A percentile compares a stretch with the other conserved stretches of the same genome.
These are phyloP conservation scores for Hirudinaria manillensis DNA, from an alignment of 2,888 invertebrate species.

Conservation along the genomic window DNA sequence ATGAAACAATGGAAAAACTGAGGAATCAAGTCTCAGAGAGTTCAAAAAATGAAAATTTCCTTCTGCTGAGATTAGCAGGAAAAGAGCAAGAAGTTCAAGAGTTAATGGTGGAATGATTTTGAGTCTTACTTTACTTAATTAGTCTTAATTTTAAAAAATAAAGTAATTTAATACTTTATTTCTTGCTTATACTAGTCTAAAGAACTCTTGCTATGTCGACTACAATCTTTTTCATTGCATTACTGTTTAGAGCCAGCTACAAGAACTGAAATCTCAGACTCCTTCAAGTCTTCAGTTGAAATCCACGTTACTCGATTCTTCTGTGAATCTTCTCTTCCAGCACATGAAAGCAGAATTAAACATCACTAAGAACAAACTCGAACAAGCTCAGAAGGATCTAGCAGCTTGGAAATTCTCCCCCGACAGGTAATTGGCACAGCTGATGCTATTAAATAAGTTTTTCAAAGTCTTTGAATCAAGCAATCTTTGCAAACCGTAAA, in stretches of 20 bases:
- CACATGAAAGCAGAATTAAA: slow-evolving; percentile 83
- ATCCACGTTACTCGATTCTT: slow-evolving; percentile 83
- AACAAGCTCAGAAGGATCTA: slow-evolving; percentile 93
- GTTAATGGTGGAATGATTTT: slow-evolving; percentile 65
- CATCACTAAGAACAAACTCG: slow-evolving; percentile 78
- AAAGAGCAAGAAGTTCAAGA: slow-evolving; percentile 96
- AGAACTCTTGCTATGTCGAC: background rate
- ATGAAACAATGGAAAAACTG: slow-evolving; percentile 36
- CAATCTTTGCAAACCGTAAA: background rate
- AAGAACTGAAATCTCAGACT: slow-evolving; percentile 82
- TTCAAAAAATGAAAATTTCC: slow-evolving; percentile 81
- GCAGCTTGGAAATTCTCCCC: slow-evolving; percentile 98
- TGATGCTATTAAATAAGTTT: slow-evolving; percentile 8
- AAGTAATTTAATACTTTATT: background rate
- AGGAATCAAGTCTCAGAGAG: slow-evolving; percentile 62
- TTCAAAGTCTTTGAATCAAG: background rate
- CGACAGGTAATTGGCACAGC: slow-evolving; percentile 64
- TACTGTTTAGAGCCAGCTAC: slow-evolving; percentile 74
- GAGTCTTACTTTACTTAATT: background rate
- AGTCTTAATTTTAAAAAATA: background rate
- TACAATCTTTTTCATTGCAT: background rate
- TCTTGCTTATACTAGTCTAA: background rate
- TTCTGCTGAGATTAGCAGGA: slow-evolving; percentile 81
- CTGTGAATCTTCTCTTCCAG: slow-evolving; percentile 85
- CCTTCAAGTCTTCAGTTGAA: slow-evolving; percentile 71